A percentile compares a stretch with the other conserved stretches of the same genome.
These are phyloP conservation scores for Rhagoletis pomonella DNA, from an alignment of 1,140 invertebrate genomes.

Conservation along the genomic window DNA sequence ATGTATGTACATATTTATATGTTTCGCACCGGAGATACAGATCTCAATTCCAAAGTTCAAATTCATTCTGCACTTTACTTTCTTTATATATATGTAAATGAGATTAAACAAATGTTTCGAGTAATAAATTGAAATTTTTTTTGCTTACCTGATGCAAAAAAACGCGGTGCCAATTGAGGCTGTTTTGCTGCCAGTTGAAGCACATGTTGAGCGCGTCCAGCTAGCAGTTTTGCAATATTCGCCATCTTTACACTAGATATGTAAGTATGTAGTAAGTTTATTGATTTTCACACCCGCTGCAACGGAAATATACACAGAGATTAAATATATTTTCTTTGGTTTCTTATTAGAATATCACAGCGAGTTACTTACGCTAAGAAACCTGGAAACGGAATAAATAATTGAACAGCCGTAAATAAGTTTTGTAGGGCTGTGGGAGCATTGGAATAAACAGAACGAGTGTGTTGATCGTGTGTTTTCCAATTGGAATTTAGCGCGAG, in stretches of 20 bases:
- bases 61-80: no score
- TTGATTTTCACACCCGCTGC: background rate
- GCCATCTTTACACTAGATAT: conserved; percentile 62
- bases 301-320: background rate
- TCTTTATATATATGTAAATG: no score
- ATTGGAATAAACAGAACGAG: background rate
- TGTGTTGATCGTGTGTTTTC: background rate
- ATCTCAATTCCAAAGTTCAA: no score
- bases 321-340: background rate
- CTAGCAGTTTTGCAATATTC: conserved; percentile 69
- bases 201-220: conserved; percentile 64
- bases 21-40: background rate
- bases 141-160: conserved; percentile 61
- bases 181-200: conserved; percentile 67
- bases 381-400: conserved; percentile 22
- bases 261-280: background rate
- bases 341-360: background rate
- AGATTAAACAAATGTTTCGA: background rate
- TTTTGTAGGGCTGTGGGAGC: background rate
- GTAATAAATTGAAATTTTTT: background rate
- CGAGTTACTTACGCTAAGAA: background rate
- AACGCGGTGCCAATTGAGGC: conserved; percentile 68
- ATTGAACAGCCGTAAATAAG: background rate
- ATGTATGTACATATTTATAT: background rate
- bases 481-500: background rate